Percentiles rank a stretch among this genome's conserved stretches.
Evolutionary conservation across 2,113 vertebrate species (phyloP).

Genomic region (Callionymus lyra): DNA sequence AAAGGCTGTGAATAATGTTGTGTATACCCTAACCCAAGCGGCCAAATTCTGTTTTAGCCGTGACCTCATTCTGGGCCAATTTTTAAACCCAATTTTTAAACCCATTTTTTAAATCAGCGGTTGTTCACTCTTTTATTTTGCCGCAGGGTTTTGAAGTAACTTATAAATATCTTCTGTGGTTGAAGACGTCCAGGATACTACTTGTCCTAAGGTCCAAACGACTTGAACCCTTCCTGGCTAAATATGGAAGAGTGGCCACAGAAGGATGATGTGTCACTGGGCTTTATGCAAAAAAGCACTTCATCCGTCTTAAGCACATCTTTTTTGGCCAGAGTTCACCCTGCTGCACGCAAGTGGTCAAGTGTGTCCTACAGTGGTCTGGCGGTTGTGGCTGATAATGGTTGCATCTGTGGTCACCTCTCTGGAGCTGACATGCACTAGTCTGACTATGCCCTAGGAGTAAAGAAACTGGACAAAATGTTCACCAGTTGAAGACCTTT

Average conservation of each 20-base stretch:
- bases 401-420: constrained; percentile 42
- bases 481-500: no score
- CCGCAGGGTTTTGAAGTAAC: no score
- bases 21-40: no score
- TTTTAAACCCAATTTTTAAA: no score
- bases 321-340: constrained; percentile 7
- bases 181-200: constrained; percentile 21
- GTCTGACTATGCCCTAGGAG: neutral
- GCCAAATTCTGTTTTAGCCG: no score
- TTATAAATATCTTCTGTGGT: constrained; percentile 41
- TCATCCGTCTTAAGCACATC: constrained; percentile 6
- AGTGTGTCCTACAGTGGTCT: constrained; percentile 29
- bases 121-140: no score
- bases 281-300: constrained; percentile 15
- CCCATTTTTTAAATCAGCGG: no score
- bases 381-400: constrained; percentile 34
- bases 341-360: constrained; percentile 4
- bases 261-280: constrained; percentile 14
- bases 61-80: no score
- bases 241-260: constrained; percentile 18
- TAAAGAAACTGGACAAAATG: no score
- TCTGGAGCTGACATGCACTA: constrained; percentile 25
- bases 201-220: constrained; percentile 4
- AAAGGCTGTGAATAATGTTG: no score
- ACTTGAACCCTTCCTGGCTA: constrained; percentile 19